phyloP scores from a whole-genome alignment of 1,140 invertebrate genomes.

The Plectrocnemia conspersa region DNA sequence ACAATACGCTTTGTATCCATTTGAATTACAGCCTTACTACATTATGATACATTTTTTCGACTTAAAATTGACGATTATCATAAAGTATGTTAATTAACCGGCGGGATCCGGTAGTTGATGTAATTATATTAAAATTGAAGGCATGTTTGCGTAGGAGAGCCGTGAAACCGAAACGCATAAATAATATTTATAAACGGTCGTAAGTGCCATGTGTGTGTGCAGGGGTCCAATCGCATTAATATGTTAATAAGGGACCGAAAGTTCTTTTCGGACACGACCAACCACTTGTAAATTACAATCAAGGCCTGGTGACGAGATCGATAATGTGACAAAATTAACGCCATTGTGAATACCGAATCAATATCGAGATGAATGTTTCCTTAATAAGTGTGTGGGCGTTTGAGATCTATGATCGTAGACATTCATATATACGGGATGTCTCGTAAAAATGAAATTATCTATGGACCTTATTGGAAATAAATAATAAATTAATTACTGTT shows the following conservation, averaged over 20 bases:
- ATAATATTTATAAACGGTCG: conserved; percentile 13
- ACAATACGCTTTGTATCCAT: too few species aligned
- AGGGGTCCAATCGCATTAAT: conserved; percentile 11
- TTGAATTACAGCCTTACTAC: too few species aligned
- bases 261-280: background rate
- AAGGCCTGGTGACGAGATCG: background rate
- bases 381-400: too few species aligned
- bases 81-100: conserved; percentile 19
- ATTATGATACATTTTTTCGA: too few species aligned
- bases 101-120: conserved; percentile 19
- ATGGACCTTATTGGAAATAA: too few species aligned
- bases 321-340: too few species aligned
- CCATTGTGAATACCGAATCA: too few species aligned
- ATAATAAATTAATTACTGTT: too few species aligned
- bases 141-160: conserved; percentile 14
- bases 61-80: background rate
- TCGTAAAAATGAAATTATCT: too few species aligned
- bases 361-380: too few species aligned
- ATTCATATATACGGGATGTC: too few species aligned
- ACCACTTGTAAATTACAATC: conserved; percentile 7
- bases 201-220: background rate
- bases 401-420: too few species aligned
- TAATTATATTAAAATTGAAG: conserved; percentile 23
- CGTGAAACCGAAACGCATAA: conserved; percentile 9
- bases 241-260: conserved; percentile 12